A percentile compares a stretch with the other conserved stretches of the same genome.
Evolutionary conservation across 2,888 invertebrate genomes (phyloP).

Genomic region (Heliconius aoede): DNA sequence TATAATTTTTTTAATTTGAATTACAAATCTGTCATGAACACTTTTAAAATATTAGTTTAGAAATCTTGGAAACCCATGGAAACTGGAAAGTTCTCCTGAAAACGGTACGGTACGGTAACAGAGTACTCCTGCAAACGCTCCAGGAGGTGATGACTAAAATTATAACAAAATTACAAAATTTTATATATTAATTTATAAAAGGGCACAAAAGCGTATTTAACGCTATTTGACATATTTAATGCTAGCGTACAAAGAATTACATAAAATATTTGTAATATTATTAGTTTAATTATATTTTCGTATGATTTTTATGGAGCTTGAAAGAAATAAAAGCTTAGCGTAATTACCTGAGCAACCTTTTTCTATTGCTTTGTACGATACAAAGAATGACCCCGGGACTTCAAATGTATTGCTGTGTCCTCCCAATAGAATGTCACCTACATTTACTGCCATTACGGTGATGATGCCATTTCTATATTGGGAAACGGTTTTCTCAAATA

Average conservation of each 20-base stretch:
- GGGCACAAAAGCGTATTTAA: no score
- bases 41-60: neutral
- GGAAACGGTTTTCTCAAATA: constrained; percentile 12
- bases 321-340: constrained; percentile 9
- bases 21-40: neutral
- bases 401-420: constrained; percentile 20
- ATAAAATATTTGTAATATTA: neutral
- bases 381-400: constrained; percentile 7
- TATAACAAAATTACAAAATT: no score
- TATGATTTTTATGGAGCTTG: neutral
- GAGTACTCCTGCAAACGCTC: no score
- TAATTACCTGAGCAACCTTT: constrained; percentile 9
- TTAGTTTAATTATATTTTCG: neutral
- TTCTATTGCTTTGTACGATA: neutral
- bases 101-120: no score
- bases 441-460: constrained; percentile 14
- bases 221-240: no score
- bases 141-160: no score
- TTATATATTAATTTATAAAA: no score
- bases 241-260: neutral
- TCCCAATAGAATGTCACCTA: constrained; percentile 14
- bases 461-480: constrained; percentile 24
- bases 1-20: neutral
- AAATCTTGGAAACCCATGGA: no score
- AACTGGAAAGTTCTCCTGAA: no score